Evolutionary conservation across 2,797 vertebrate species (phyloP), one percentile per base, ranked within the genome.

Genomic region (Aulostomus chinensis): DNA sequence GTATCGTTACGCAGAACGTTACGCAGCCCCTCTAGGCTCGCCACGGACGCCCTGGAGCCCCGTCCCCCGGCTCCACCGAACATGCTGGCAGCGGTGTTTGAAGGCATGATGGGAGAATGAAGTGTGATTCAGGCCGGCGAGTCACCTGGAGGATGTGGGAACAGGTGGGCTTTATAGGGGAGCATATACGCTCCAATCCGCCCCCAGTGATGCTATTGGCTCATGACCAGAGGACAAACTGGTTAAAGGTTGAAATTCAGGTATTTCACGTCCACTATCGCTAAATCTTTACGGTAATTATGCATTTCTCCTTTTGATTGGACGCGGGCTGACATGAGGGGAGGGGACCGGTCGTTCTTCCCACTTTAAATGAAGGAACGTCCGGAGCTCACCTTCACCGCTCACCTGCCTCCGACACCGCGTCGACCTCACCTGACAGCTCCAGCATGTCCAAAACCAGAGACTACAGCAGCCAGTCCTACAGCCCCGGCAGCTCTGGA

Each of bases 381-480:
- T 17, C 29, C 3, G 38, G 26, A 0, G 2, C 47, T 34, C 17
- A 31, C 6, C 17, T 53, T 16, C 50, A 8, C 8, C 4, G 17
- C 45, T 60, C 59, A 57, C 14, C 43, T 56, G 48, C 0, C 12
- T 7, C 24, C 24, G 24, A 9, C 24, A 25, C 24, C 6, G 9
- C 6, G 24, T 1, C 24, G 24, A 2, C 26, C 2, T 7, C 14
- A 25, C 9, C 43, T 29, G 21, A 0, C 8, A 0, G 5, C 7
- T 29, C 1, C 28, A 20, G 0, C 0, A 88, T 84, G 83, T 79
- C 73, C 0, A 73, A 59, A 37, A 22, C 64, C 0, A 24, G 51
- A 60, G 63, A 48, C 3, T 85, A 66, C 81, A 88, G 81, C 61
- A 89, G 84, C 75, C 79, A 81, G 78, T 69, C 86, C 2, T 66